Base-by-base conservation (phyloP, 2,888 invertebrate genomes). In the Epirrita christyi region DNA sequence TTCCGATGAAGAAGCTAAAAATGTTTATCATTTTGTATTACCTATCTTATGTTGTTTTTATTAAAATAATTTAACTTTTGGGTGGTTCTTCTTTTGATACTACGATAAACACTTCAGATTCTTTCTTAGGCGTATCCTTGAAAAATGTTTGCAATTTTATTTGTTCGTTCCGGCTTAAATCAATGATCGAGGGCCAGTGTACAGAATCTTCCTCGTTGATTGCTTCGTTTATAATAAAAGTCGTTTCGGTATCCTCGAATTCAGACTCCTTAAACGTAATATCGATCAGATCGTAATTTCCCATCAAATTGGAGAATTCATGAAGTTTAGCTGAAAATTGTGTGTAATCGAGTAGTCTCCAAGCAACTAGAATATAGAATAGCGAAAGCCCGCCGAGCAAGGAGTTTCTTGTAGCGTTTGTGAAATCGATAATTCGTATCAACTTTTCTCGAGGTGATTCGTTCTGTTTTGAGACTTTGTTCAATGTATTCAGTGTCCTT, bases 301-400 rank as follows among this genome's bases (percentile, higher is more conserved):
- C 78, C 83, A 88, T 86, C 52, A 86, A 70, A 67, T 81, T 72
- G 6, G 81, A 81, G 59, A 88, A 85, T 60, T 88, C 86, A 15
- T 80, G 72, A 21, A 88, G 73, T 66, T 85, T 88, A 2, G 86
- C 86, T 70, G 87, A 81, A 77, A 88, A 88, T 54, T 65, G 70
- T 10, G 88, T 68, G 65, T 73, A 81, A 40, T 88, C 87, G 47
- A 78, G 60, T 44, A 88, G 59, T 64, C 89, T 80, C 66, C 80
- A 72, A 14, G 66, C 70, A 0, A 86, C 78, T 2, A 88, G 59
- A 1, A 81, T 15, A 40, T 80, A 84, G 66, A 88, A 86, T 37
- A 90, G 56, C 6, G 88, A 87, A 47, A 88, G 78, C 1, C 71
- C 74, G 8, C 80, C 85, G 0, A 89, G 76, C 14, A 88, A 69